Conservation (phyloP, 2,113 vertebrate species). For the Okapia johnstoni region DNA sequence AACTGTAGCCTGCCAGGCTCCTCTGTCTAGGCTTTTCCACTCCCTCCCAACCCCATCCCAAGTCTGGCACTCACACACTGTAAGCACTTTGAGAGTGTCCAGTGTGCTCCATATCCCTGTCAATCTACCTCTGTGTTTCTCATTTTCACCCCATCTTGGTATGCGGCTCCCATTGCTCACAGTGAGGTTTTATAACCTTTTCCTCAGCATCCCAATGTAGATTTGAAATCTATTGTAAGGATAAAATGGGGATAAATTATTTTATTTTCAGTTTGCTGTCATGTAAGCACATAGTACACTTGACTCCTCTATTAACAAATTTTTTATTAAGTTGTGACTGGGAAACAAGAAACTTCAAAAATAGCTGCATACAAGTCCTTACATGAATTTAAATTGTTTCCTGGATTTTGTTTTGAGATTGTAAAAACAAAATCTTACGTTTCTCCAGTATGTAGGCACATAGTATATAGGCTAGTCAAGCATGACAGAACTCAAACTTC, state of each 20-base stretch:
- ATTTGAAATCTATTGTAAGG: background rate
- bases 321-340: background rate
- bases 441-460: background rate
- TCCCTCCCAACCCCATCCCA: background rate
- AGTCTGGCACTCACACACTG: background rate
- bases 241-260: background rate
- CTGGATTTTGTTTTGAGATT: background rate
- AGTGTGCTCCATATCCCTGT: background rate
- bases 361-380: background rate
- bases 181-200: background rate
- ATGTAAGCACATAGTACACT: background rate
- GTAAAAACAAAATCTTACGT: background rate
- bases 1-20: background rate
- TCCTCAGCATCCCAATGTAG: background rate
- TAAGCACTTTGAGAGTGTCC: background rate
- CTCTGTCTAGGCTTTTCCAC: background rate
- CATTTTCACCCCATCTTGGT: background rate
- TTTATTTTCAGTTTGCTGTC: conserved; percentile 29
- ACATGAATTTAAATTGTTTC: conserved; percentile 6
- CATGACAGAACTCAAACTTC: background rate
- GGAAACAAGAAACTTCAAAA: background rate
- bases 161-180: background rate
- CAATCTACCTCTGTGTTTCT: background rate
- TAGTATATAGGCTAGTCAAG: background rate
- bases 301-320: background rate